A percentile compares a stretch with the other conserved stretches of the same genome.
Conservation (phyloP, 2,797 vertebrate species). For the Gymnothorax javanicus region DNA sequence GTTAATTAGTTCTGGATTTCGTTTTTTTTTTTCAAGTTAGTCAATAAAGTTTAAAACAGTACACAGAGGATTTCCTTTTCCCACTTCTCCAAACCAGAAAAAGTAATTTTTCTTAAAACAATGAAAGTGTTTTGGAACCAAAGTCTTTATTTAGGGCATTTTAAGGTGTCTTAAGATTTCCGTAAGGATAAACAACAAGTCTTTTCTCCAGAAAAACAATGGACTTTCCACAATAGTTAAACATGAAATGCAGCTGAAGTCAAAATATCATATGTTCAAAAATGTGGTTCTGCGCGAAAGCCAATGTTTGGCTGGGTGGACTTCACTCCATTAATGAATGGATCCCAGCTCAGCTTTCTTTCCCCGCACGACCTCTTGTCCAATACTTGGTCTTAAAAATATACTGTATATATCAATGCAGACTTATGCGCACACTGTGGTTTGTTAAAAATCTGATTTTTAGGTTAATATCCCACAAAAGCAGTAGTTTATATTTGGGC, state of each 20-base stretch:
- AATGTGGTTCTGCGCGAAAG: neutral
- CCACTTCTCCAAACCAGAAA: too few species aligned
- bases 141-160: neutral
- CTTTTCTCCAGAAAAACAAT: neutral
- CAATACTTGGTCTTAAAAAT: neutral
- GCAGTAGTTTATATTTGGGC: slow-evolving; percentile 35
- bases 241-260: neutral
- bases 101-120: too few species aligned
- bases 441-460: slow-evolving; percentile 41
- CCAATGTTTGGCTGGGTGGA: too few species aligned
- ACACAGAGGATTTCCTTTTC: too few species aligned
- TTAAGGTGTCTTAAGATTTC: neutral
- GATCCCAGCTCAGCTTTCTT: neutral
- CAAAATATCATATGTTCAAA: neutral
- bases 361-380: neutral
- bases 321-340: neutral
- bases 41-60: too few species aligned
- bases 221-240: neutral
- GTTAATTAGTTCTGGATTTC: too few species aligned
- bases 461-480: slow-evolving; percentile 38
- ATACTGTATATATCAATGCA: neutral
- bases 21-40: too few species aligned
- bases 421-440: slow-evolving; percentile 4
- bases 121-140: too few species aligned
- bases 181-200: neutral